Percentiles rank a stretch among this genome's conserved stretches.
Conservation (phyloP, 2,113 vertebrate species). For the Taxidea taxus region DNA sequence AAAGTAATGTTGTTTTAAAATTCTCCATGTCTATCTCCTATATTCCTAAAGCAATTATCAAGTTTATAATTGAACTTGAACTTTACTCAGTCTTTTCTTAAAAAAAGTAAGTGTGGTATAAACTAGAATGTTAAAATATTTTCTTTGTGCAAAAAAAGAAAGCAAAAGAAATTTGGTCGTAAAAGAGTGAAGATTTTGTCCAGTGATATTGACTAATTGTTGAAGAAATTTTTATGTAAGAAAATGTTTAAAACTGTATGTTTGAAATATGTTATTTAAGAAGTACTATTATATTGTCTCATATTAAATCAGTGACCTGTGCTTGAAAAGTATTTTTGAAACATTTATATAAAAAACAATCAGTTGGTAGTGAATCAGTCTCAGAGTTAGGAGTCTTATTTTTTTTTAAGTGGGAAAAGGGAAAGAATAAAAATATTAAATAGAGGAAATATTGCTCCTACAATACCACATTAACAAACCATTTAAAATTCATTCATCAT, state of each 20-base stretch:
- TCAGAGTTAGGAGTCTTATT: background rate
- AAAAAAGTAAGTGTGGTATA: background rate
- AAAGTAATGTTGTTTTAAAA: background rate
- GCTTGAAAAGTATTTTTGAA: slow-evolving; percentile 2
- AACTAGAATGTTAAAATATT: background rate
- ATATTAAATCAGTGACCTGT: background rate
- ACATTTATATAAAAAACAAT: background rate
- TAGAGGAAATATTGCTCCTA: background rate
- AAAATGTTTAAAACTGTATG: background rate
- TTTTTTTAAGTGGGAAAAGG: background rate
- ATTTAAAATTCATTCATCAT: background rate
- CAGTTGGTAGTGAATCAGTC: background rate
- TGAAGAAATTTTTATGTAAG: background rate
- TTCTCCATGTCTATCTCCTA: background rate
- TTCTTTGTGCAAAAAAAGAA: background rate
- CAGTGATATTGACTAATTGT: background rate
- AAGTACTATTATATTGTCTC: background rate
- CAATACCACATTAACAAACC: background rate
- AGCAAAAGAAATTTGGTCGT: background rate
- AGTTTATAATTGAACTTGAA: background rate
- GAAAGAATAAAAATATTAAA: background rate
- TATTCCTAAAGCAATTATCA: background rate
- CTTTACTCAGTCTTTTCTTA: background rate
- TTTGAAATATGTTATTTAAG: background rate
- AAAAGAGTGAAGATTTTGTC: background rate